phyloP scores from a whole-genome alignment of 2,113 vertebrate genomes.

The Petroica traversi region DNA sequence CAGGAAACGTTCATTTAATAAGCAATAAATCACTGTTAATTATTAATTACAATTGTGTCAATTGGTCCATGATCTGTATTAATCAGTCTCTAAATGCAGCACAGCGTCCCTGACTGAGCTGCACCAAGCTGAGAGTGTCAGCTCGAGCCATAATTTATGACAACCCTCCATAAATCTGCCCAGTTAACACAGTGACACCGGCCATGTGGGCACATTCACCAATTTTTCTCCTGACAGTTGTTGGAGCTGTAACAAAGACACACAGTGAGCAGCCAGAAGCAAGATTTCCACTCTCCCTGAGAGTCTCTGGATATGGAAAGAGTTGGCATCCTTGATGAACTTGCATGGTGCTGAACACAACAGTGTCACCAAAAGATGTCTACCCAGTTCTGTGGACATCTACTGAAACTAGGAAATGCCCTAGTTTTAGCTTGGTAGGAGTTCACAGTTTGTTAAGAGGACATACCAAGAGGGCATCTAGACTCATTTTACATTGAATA shows the following conservation, averaged over 20 bases:
- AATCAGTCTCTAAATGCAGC: background rate
- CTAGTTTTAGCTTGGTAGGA: background rate
- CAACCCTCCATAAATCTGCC: background rate
- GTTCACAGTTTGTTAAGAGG: background rate
- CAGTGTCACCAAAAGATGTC: background rate
- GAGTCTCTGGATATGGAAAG: background rate
- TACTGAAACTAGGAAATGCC: background rate
- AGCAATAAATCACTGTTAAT: background rate
- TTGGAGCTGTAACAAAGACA: background rate
- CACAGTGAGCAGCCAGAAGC: background rate
- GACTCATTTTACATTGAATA: background rate
- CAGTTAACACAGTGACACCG: background rate
- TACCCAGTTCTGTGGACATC: accelerated
- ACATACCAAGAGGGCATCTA: background rate
- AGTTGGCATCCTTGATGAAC: background rate
- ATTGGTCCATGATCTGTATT: background rate
- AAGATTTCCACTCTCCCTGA: background rate
- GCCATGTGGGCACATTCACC: background rate
- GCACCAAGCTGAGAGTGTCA: background rate
- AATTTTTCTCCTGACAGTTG: background rate
- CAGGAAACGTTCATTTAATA: background rate
- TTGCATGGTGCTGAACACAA: background rate
- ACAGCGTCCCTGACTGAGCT: background rate
- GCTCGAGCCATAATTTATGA: background rate
- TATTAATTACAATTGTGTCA: background rate